Conservation (phyloP, 2,888 invertebrate species). For the Diadegma fenestrale region DNA sequence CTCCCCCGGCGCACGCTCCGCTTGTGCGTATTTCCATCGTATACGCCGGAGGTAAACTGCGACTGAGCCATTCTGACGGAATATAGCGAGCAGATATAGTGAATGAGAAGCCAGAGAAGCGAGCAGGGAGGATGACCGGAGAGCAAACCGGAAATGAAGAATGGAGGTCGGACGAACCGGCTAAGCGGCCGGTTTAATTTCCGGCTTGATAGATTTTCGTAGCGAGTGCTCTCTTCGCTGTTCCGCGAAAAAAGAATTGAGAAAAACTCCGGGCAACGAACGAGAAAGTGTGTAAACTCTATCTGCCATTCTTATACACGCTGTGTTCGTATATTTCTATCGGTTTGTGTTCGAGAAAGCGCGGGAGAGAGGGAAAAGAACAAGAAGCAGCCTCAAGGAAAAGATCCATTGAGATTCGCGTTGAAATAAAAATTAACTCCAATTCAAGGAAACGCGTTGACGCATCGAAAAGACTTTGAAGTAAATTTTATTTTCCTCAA, state of each 20-base stretch:
- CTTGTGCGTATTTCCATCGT: conserved; percentile 12
- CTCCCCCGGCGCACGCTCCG: neutral
- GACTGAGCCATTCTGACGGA: neutral
- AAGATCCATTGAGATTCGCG: conserved; percentile 15
- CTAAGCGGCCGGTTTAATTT: conserved; percentile 77
- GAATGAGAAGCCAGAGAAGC: conserved; percentile 1
- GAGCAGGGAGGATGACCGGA: conserved; percentile 7
- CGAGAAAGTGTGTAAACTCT: conserved; percentile 22
- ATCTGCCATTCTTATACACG: neutral
- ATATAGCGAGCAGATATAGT: neutral
- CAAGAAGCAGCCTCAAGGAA: conserved; percentile 31
- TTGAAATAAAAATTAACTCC: conserved; percentile 42
- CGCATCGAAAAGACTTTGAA: neutral
- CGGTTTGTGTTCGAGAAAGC: conserved; percentile 1
- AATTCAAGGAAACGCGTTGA: conserved; percentile 15
- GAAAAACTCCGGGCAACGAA: conserved; percentile 14
- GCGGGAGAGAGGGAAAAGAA: neutral
- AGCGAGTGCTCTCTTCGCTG: conserved; percentile 42
- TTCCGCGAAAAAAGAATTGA: conserved; percentile 20
- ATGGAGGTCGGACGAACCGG: conserved; percentile 65
- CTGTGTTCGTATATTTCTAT: neutral
- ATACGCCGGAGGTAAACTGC: neutral
- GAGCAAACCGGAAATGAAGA: conserved; percentile 69
- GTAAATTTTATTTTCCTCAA: neutral
- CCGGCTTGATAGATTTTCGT: conserved; percentile 77